These are phyloP conservation scores for Acrocera orbiculus DNA, from an alignment of 2,888 invertebrate genomes.

Conservation along the genomic window DNA sequence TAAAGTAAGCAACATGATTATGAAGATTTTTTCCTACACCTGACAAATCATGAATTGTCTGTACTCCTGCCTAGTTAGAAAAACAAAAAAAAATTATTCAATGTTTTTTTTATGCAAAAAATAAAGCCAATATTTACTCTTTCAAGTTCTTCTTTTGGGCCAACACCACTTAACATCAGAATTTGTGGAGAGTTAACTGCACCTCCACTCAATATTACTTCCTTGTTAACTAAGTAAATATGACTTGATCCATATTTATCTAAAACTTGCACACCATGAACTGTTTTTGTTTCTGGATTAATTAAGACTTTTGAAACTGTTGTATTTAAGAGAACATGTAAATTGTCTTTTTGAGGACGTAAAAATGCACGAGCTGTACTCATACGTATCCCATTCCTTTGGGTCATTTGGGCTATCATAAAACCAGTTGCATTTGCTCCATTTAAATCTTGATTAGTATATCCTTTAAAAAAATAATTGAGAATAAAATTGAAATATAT, in stretches of 20 bases:
- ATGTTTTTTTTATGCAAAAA: background rate
- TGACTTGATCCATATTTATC: slow-evolving; percentile 34
- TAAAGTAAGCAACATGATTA: slow-evolving; percentile 66
- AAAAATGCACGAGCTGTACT: slow-evolving; percentile 69
- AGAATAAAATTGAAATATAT: background rate
- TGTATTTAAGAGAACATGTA: slow-evolving; percentile 69
- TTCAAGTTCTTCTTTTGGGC: slow-evolving; percentile 52
- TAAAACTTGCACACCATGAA: slow-evolving; percentile 53
- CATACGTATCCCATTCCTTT: slow-evolving; percentile 67
- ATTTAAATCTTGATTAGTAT: slow-evolving; percentile 60
- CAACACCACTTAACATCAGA: slow-evolving; percentile 76
- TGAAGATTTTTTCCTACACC: slow-evolving; percentile 73
- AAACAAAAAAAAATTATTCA: background rate
- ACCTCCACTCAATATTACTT: slow-evolving; percentile 60
- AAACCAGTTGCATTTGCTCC: slow-evolving; percentile 67
- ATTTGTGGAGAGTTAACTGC: slow-evolving; percentile 90
- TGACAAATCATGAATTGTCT: slow-evolving; percentile 52
- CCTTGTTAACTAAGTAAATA: slow-evolving; percentile 57
- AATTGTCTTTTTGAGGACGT: slow-evolving; percentile 56
- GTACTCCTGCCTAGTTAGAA: slow-evolving; percentile 36
- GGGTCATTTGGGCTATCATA: slow-evolving; percentile 74
- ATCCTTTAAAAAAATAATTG: slow-evolving; percentile 39
- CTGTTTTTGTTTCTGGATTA: slow-evolving; percentile 51
- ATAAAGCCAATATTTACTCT: slow-evolving; percentile 23
- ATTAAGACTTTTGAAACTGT: slow-evolving; percentile 62